These are phyloP conservation scores for Amblyornis subalaris DNA, from an alignment of 2,113 vertebrate genomes.

Conservation along the genomic window DNA sequence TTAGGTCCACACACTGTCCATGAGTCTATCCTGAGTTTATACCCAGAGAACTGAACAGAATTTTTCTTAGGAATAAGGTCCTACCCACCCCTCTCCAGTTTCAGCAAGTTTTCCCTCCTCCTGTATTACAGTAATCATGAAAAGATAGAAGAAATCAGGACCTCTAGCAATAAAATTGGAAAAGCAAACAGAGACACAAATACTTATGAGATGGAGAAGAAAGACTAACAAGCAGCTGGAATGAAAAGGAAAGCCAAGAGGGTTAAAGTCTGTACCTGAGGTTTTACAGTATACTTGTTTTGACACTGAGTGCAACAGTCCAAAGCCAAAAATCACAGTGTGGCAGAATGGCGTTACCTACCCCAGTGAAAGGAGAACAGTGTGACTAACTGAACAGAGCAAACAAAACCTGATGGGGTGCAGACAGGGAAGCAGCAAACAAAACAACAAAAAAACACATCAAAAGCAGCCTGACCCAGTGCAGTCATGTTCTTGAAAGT, in stretches of 20 bases:
- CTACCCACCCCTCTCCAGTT: not conserved
- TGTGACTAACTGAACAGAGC: not conserved
- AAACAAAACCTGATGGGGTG: not conserved
- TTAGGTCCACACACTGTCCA: not conserved
- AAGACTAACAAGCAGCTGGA: not conserved
- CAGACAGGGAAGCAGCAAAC: fast-evolving
- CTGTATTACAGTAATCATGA: not conserved
- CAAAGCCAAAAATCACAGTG: not conserved
- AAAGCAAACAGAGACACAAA: not conserved
- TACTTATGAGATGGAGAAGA: not conserved
- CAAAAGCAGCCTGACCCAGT: not conserved
- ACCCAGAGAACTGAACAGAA: not conserved
- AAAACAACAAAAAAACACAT: not conserved
- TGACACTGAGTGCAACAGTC: not conserved
- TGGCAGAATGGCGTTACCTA: not conserved
- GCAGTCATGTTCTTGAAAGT: not conserved
- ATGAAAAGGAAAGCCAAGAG: not conserved
- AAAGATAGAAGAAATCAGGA: not conserved
- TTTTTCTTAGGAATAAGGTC: not conserved
- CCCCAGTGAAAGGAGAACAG: not conserved
- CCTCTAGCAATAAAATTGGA: not conserved
- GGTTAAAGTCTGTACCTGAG: not conserved
- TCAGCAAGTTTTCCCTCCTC: not conserved
- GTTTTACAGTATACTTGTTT: not conserved
- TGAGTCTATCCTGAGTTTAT: not conserved